These are phyloP conservation scores for Aselliscus stoliczkanus DNA, from an alignment of 2,797 vertebrate genomes.

Conservation along the genomic window DNA sequence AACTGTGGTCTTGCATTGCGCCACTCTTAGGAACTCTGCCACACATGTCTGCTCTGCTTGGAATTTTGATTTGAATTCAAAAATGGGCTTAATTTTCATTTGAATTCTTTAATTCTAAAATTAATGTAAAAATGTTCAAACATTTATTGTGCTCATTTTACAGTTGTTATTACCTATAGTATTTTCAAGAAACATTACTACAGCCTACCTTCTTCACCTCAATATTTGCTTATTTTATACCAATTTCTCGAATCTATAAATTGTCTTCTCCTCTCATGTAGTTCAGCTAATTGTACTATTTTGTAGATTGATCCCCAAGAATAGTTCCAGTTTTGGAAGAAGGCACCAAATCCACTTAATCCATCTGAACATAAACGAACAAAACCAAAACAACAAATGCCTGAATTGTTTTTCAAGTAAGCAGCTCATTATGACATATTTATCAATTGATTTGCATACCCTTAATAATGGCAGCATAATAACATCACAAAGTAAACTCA, in stretches of 20 bases:
- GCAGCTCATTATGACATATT: not conserved
- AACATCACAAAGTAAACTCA: not conserved
- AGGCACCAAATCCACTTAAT: not conserved
- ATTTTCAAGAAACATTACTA: not conserved
- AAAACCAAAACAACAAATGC: not conserved
- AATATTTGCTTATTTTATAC: not conserved
- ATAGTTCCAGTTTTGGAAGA: not conserved
- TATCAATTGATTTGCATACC: not conserved
- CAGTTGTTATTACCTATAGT: not conserved
- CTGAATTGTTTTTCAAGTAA: not conserved
- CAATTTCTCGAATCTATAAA: not conserved
- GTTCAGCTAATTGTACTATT: not conserved
- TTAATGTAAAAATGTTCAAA: not conserved
- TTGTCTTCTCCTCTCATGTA: not conserved
- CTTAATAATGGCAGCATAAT: not conserved
- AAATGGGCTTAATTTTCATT: not conserved
- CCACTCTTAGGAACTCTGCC: not conserved
- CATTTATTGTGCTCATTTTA: not conserved
- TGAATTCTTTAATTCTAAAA: not conserved
- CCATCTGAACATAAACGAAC: not conserved
- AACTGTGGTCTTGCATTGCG: not conserved
- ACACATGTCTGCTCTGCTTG: not conserved
- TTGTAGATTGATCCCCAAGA: not conserved
- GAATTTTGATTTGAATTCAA: not conserved
- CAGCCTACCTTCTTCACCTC: not conserved